phyloP scores from a whole-genome alignment of 2,113 vertebrate genomes.

The Amblyornis subalaris region DNA sequence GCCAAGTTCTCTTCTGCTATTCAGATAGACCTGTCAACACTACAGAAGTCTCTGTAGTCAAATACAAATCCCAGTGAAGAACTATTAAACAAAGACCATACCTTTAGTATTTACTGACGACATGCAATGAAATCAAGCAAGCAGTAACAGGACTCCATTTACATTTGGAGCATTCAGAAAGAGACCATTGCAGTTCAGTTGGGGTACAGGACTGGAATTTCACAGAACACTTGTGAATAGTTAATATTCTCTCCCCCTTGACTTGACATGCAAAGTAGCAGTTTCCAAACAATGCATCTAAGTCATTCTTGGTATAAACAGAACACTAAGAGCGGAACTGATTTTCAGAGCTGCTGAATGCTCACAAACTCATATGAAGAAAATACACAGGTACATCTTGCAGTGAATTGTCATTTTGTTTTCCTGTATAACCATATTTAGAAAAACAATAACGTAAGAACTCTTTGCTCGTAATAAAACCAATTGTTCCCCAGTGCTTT shows the following conservation, averaged over 20 bases:
- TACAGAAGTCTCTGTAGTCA: not conserved
- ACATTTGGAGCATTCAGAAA: not conserved
- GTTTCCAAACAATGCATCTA: not conserved
- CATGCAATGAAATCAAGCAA: conserved; percentile 19
- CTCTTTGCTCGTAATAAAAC: not conserved
- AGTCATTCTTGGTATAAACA: not conserved
- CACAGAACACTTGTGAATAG: not conserved
- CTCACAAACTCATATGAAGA: not conserved
- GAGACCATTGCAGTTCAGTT: not conserved
- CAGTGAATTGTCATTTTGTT: not conserved
- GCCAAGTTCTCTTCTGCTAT: not conserved
- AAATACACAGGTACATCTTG: not conserved
- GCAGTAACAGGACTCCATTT: not conserved
- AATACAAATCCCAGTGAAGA: not conserved
- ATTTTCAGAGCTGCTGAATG: not conserved
- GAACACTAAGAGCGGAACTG: not conserved
- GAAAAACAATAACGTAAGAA: not conserved
- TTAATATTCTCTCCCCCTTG: not conserved
- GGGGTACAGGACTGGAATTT: not conserved
- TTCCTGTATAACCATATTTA: not conserved
- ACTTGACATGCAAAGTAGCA: not conserved
- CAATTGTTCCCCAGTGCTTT: not conserved
- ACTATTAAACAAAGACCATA: not conserved
- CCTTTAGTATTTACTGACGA: not conserved
- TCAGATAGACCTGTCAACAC: not conserved